These are phyloP conservation scores for Eurytoma adleriae DNA, from an alignment of 2,888 invertebrate species.

Conservation along the genomic window DNA sequence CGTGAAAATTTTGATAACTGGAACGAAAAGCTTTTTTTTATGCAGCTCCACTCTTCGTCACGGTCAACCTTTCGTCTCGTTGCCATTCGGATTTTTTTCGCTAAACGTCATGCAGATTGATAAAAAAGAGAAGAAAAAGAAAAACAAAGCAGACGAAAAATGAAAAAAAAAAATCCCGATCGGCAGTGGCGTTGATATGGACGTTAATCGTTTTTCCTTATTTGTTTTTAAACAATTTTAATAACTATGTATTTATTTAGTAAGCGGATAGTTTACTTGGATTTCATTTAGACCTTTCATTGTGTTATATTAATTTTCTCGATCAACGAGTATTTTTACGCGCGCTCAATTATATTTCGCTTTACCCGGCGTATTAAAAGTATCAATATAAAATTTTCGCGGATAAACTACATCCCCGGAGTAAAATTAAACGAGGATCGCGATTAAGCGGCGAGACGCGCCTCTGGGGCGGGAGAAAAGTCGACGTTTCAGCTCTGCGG, in stretches of 20 bases:
- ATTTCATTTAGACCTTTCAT: too few relatives aligned
- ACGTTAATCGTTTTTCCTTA: background rate
- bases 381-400: slow-evolving; percentile 17
- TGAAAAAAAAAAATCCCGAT: background rate
- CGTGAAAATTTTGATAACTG: slow-evolving; percentile 41
- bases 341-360: too few relatives aligned
- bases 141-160: too few relatives aligned
- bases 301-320: too few relatives aligned
- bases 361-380: background rate
- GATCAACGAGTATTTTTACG: too few relatives aligned
- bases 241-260: background rate
- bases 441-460: slow-evolving; percentile 37
- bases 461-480: slow-evolving; percentile 38
- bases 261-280: background rate
- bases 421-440: slow-evolving; percentile 50
- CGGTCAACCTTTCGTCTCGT: slow-evolving; percentile 1
- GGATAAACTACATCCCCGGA: slow-evolving; percentile 26
- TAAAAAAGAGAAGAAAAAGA: background rate
- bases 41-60: background rate
- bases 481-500: slow-evolving; percentile 46
- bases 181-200: background rate
- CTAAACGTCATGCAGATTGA: slow-evolving; percentile 28
- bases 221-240: too few relatives aligned
- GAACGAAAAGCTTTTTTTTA: slow-evolving; percentile 33
- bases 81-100: background rate